phyloP scores from a whole-genome alignment of 2,113 vertebrate species.

The Tinamus guttatus region DNA sequence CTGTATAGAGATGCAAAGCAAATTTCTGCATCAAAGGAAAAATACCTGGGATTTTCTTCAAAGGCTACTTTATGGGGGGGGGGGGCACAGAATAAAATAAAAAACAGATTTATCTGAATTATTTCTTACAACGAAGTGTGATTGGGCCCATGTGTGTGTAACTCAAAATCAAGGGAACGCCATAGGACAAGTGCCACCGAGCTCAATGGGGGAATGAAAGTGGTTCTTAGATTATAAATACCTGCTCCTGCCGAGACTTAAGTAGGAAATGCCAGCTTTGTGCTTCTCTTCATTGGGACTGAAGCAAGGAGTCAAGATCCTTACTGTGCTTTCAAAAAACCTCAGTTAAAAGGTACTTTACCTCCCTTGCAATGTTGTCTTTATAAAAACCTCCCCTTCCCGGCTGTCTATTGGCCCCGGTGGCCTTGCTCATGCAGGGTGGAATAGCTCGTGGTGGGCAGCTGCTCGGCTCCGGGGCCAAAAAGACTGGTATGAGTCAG shows the following conservation, averaged over 20 bases:
- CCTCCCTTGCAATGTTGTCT: background rate
- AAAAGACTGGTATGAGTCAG: background rate
- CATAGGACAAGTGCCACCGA: background rate
- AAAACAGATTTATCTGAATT: background rate
- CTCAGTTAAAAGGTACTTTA: background rate
- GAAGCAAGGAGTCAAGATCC: background rate
- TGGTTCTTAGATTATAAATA: background rate
- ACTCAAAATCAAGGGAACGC: background rate
- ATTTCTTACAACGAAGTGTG: background rate
- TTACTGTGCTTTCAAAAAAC: background rate
- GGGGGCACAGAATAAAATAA: background rate
- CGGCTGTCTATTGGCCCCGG: background rate
- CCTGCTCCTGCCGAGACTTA: background rate
- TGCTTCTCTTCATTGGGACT: background rate
- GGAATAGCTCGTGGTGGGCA: background rate
- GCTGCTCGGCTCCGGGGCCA: too few species aligned
- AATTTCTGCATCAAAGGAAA: background rate
- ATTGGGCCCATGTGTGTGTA: background rate
- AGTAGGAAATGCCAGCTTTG: background rate
- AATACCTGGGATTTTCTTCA: background rate
- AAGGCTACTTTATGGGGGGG: background rate
- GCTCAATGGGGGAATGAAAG: background rate
- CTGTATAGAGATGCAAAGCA: background rate
- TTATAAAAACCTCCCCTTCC: background rate
- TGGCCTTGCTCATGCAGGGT: background rate